Evolutionary conservation across 2,113 vertebrate genomes (phyloP).

Genomic region (Pteropus alecto): DNA sequence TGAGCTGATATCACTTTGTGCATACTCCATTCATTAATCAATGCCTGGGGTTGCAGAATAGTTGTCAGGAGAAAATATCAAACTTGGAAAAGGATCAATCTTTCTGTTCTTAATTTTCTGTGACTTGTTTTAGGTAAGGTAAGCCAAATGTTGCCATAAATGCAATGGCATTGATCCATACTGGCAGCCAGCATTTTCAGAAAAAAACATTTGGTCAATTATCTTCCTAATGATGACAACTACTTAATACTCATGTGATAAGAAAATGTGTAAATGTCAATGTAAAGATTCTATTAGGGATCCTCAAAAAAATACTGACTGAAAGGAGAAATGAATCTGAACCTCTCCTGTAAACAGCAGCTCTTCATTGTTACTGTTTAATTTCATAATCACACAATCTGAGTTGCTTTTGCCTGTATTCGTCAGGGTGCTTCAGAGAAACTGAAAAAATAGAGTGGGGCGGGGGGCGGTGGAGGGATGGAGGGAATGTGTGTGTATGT

Average conservation of each 20-base stretch:
- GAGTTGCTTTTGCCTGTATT: background rate
- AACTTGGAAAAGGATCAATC: slow-evolving; percentile 80
- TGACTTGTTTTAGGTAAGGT: slow-evolving; percentile 58
- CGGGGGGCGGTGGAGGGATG: accelerated
- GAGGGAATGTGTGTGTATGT: background rate
- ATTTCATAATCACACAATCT: slow-evolving; percentile 45
- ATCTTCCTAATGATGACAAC: slow-evolving; percentile 57
- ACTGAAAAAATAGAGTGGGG: background rate
- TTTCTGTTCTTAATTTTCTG: slow-evolving; percentile 74
- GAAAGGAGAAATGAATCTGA: slow-evolving; percentile 1
- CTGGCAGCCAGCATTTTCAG: slow-evolving; percentile 7
- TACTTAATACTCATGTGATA: slow-evolving; percentile 23
- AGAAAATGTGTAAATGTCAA: slow-evolving; percentile 1
- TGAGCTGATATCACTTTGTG: slow-evolving; percentile 90
- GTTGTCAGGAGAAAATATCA: slow-evolving; percentile 84
- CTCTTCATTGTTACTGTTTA: background rate
- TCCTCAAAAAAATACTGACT: background rate
- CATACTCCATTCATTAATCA: slow-evolving; percentile 90
- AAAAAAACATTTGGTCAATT: slow-evolving; percentile 62
- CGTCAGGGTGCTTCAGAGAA: background rate
- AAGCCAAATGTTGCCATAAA: slow-evolving; percentile 51
- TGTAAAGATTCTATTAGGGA: slow-evolving; percentile 35
- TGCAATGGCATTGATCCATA: slow-evolving; percentile 38
- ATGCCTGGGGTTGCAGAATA: slow-evolving; percentile 83
- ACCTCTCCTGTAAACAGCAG: slow-evolving; percentile 5